phyloP scores from a whole-genome alignment of 2,797 vertebrate genomes.

The Neosilurus hyrtlii region DNA sequence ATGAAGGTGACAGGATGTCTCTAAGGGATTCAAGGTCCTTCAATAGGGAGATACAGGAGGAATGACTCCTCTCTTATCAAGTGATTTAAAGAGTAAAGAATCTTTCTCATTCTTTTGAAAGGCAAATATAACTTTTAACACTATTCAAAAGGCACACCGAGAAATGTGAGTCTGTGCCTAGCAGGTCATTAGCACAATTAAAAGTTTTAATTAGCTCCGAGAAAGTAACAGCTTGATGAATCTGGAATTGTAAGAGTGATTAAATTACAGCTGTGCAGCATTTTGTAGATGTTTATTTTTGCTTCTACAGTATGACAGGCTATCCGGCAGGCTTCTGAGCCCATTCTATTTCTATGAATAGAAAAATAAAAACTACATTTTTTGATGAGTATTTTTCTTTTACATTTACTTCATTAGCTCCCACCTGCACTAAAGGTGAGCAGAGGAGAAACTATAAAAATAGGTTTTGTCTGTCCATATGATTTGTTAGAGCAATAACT shows the following conservation, averaged over 20 bases:
- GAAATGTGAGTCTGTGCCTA: constrained; percentile 24
- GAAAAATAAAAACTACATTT: background rate
- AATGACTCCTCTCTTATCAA: background rate
- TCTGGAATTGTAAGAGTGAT: constrained; percentile 21
- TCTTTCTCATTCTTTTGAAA: constrained; percentile 5
- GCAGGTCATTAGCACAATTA: constrained; percentile 46
- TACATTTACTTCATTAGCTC: constrained; percentile 1
- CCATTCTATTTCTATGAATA: background rate
- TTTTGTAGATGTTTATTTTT: constrained; percentile 21
- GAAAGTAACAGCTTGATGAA: constrained; percentile 13
- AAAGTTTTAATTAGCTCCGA: constrained; percentile 48
- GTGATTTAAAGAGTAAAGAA: constrained; percentile 7
- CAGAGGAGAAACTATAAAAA: no score
- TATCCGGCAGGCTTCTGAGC: background rate
- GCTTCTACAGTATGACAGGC: background rate
- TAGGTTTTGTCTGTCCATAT: no score
- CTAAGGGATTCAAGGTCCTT: constrained; percentile 19
- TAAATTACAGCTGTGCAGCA: constrained; percentile 25
- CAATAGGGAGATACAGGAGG: background rate
- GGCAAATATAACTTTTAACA: background rate
- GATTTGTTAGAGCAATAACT: no score
- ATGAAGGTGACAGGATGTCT: constrained; percentile 42
- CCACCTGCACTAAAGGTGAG: no score
- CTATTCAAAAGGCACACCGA: constrained; percentile 20
- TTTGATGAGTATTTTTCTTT: background rate